Evolutionary conservation across 2,113 vertebrate species (phyloP), one percentile per base, ranked within the genome.

Genomic region (Sula dactylatra): DNA sequence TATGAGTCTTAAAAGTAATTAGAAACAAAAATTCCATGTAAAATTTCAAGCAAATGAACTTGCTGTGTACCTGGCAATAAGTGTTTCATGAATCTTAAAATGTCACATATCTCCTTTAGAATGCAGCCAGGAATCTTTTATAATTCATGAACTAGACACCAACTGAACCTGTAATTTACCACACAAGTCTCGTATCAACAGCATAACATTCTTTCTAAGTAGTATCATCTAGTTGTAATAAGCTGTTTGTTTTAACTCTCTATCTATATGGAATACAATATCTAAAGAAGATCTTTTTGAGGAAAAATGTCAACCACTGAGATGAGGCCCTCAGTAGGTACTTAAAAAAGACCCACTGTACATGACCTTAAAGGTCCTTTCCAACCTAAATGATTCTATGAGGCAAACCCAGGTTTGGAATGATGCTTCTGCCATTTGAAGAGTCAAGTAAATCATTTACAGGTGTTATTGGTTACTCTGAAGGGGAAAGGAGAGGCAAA

Each of bases 241-340:
- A 24, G 34, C 34, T 72, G 27, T 20, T 78, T 77, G 25, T 42
- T 32, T 85, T 52, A 71, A 34, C 18, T 67, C 32, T 42, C 17
- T 7, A 82, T 31, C 56, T 47, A 1, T 17, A 52, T 67, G 21
- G 87, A 82, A 79, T 8, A 69, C 6, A 78, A 45, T 3, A 52
- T 17, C 40, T 88, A 49, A 55, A 76, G 19, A 88, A 45, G 7
- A 64, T 13, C 15, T 56, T 80, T 73, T 27, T 80, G 21, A 76
- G 49, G 44, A 79, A 94, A 84, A 79, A 79, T 9, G n/a, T 7
- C 29, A 79, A 9, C 34, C 7, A 2, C 13, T n/a, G 32, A 90
- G 29, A 87, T 0, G 0, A 17, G 11, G 20, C 7, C 14, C 26
- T 52, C 40, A 20, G 29, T 4, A 65, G 4, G 5, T 27, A 38